phyloP scores from a whole-genome alignment of 2,797 vertebrate species.

The Hipposideros larvatus region DNA sequence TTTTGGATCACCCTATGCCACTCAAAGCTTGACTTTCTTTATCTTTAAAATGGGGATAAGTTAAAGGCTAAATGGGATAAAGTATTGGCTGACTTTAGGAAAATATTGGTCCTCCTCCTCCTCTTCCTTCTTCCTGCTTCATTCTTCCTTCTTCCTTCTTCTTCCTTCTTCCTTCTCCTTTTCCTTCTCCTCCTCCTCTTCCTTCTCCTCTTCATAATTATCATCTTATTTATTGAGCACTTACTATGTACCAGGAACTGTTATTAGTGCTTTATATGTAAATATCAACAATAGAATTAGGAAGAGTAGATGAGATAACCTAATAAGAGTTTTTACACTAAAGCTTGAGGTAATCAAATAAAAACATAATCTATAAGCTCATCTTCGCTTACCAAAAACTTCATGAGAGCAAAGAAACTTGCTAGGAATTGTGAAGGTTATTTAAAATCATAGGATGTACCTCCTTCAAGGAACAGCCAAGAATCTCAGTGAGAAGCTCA shows the following conservation, averaged over 20 bases:
- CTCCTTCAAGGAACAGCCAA: slow-evolving; percentile 8
- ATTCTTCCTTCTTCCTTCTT: background rate
- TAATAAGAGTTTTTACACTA: background rate
- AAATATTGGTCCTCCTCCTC: background rate
- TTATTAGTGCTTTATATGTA: background rate
- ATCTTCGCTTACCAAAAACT: background rate
- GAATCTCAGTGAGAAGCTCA: background rate
- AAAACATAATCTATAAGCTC: background rate
- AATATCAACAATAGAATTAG: background rate
- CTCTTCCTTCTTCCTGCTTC: fast-evolving
- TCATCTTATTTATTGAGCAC: background rate
- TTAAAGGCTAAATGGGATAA: background rate
- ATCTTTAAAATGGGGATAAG: background rate
- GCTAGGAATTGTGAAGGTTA: background rate
- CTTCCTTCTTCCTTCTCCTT: background rate
- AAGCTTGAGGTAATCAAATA: background rate
- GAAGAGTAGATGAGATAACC: background rate
- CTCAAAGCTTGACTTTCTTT: background rate
- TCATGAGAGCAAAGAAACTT: background rate
- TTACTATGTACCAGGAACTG: background rate
- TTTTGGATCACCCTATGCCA: background rate
- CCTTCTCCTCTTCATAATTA: background rate
- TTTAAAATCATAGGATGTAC: slow-evolving; percentile 9
- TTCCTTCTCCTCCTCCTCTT: background rate
- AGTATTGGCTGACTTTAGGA: background rate